Percentiles rank a stretch among this genome's conserved stretches.
Conservation (phyloP, 2,113 vertebrate genomes). For the Coracopsis vasa region DNA sequence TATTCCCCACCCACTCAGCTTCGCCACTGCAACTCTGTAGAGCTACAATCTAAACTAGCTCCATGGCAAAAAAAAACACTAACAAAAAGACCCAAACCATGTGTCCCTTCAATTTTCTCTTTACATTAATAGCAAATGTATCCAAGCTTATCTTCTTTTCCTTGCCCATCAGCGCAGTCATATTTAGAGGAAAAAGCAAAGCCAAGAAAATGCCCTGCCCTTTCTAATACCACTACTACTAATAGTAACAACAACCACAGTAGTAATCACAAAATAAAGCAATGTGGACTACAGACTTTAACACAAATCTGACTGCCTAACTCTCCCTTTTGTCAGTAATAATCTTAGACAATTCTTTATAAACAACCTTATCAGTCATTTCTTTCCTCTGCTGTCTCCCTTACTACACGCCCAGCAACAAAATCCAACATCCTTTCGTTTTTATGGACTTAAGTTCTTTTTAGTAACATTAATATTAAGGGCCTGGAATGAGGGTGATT, state of each 20-base stretch:
- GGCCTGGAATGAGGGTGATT: neutral
- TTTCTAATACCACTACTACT: neutral
- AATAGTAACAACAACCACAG: neutral
- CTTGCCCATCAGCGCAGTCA: neutral
- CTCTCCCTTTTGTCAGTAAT: neutral
- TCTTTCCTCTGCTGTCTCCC: fast-evolving
- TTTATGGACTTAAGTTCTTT: neutral
- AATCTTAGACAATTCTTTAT: neutral
- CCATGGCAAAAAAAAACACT: neutral
- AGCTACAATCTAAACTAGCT: neutral
- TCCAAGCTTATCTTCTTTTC: neutral
- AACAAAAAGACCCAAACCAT: fast-evolving
- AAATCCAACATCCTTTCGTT: neutral
- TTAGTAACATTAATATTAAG: neutral
- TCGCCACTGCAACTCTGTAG: neutral
- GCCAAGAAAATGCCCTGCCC: fast-evolving
- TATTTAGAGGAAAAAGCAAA: neutral
- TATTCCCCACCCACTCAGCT: neutral
- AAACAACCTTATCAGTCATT: neutral
- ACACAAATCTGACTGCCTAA: neutral
- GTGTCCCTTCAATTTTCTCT: neutral
- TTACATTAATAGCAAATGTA: fast-evolving
- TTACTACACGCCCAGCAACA: neutral
- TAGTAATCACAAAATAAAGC: neutral
- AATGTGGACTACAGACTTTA: neutral